A percentile compares a stretch with the other conserved stretches of the same genome.
These are phyloP conservation scores for Drosophila neotestacea DNA, from an alignment of 2,888 invertebrate species.

Conservation along the genomic window DNA sequence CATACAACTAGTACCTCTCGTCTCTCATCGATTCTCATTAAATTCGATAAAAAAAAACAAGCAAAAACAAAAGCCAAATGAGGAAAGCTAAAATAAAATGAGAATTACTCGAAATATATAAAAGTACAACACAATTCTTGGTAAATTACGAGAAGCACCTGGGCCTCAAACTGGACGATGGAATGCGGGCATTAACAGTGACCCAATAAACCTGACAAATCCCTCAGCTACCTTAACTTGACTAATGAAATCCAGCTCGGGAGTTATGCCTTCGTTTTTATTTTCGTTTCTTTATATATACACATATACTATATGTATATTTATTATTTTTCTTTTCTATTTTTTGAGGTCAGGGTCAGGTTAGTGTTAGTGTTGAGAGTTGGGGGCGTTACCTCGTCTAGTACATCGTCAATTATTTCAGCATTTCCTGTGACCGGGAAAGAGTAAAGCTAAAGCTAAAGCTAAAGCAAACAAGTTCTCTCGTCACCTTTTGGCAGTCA, in stretches of 20 bases:
- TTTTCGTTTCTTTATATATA: not conserved
- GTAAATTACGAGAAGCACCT: conserved; percentile 32
- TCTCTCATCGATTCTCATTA: conserved; percentile 33
- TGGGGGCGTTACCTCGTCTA: conserved; percentile 38
- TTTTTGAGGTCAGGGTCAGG: conserved; percentile 57
- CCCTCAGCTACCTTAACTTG: conserved; percentile 38
- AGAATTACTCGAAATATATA: conserved; percentile 12
- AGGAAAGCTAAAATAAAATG: conserved; percentile 5
- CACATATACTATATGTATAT: not conserved
- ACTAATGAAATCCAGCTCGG: conserved; percentile 52
- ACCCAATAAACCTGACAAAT: conserved; percentile 35
- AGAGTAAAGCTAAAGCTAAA: conserved; percentile 18
- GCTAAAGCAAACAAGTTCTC: conserved; percentile 49
- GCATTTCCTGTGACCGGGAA: conserved; percentile 44
- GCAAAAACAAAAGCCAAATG: conserved; percentile 7
- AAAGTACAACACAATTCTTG: conserved; percentile 30
- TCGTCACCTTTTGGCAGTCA: conserved; percentile 51
- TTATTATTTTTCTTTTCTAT: not conserved
- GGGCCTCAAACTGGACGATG: not conserved
- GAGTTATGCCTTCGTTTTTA: conserved; percentile 2
- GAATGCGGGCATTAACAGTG: conserved; percentile 5
- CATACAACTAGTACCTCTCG: not conserved
- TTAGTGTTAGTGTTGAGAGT: not conserved
- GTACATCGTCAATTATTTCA: conserved; percentile 61
- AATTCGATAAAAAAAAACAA: conserved; percentile 25